These are phyloP conservation scores for Polia nebulosa DNA, from an alignment of 2,888 invertebrate genomes.

Conservation along the genomic window DNA sequence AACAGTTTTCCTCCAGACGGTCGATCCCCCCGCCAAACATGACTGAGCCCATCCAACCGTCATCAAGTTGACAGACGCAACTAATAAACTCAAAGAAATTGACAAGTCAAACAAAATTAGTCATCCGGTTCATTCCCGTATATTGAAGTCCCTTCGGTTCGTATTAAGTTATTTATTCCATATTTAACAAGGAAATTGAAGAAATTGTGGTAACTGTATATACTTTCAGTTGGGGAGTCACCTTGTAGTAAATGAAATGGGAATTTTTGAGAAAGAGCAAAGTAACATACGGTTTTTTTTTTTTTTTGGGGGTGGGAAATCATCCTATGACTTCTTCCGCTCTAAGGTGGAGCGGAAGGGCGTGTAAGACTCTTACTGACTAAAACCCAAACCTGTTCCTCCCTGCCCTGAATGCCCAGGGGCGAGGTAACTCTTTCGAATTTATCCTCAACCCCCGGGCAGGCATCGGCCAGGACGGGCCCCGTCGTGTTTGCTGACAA, in stretches of 20 bases:
- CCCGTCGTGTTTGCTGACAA: no score
- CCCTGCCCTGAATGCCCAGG: no score
- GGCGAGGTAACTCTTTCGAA: no score
- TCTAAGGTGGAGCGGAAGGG: no score
- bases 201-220: not conserved
- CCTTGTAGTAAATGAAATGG: not conserved
- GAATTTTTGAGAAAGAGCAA: not conserved
- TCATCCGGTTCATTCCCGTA: constrained; percentile 32
- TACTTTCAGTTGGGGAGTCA: constrained; percentile 12
- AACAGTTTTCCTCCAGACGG: not conserved
- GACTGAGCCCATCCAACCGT: not conserved
- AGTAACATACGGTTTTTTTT: not conserved
- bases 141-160: not conserved
- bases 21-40: constrained; percentile 8
- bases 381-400: no score
- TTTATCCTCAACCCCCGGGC: no score
- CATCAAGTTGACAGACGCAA: not conserved
- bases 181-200: not conserved
- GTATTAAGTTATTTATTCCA: not conserved
- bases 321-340: no score
- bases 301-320: no score
- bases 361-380: no score
- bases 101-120: constrained; percentile 1
- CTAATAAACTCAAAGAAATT: not conserved
- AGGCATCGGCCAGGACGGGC: no score